Percentiles rank a stretch among this genome's conserved stretches.
Conservation (phyloP, 2,888 invertebrate species). For the Rhynchonema sp. region DNA sequence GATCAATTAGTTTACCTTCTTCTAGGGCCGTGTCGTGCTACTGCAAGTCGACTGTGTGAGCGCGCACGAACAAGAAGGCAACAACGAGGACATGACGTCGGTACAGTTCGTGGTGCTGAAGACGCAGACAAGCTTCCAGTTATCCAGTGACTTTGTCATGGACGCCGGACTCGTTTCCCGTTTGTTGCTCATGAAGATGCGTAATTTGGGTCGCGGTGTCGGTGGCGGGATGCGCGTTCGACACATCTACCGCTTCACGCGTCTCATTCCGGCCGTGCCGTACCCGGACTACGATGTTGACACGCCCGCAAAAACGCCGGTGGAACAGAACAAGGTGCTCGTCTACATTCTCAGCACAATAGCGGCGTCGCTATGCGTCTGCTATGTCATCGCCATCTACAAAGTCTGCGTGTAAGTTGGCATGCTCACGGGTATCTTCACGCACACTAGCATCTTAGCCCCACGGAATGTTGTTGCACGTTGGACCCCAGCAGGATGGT, state of each 20-base stretch:
- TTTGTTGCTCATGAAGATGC: neutral
- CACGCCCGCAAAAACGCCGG: neutral
- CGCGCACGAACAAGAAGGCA: no score
- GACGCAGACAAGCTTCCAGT: neutral
- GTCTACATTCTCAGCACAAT: slow-evolving; percentile 10
- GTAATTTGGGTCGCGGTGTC: neutral
- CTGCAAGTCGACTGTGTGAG: slow-evolving; percentile 12
- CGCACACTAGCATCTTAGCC: no score
- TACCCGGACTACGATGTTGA: neutral
- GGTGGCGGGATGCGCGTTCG: slow-evolving; percentile 10
- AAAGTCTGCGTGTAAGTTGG: slow-evolving; percentile 11
- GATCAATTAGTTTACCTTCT: no score
- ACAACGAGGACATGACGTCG: neutral
- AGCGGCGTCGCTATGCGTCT: slow-evolving; percentile 11
- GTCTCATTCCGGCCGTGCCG: slow-evolving; percentile 2
- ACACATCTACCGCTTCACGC: slow-evolving; percentile 13
- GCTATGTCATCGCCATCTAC: slow-evolving; percentile 15
- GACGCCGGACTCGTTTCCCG: neutral
- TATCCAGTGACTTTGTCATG: neutral
- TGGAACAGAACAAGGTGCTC: neutral
- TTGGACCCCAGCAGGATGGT: no score
- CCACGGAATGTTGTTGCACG: no score
- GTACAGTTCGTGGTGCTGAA: neutral
- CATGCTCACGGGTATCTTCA: neutral
- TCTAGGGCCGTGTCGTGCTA: slow-evolving; percentile 20